Conservation (phyloP, 1,140 invertebrate genomes). For the Ceratina japonica region DNA sequence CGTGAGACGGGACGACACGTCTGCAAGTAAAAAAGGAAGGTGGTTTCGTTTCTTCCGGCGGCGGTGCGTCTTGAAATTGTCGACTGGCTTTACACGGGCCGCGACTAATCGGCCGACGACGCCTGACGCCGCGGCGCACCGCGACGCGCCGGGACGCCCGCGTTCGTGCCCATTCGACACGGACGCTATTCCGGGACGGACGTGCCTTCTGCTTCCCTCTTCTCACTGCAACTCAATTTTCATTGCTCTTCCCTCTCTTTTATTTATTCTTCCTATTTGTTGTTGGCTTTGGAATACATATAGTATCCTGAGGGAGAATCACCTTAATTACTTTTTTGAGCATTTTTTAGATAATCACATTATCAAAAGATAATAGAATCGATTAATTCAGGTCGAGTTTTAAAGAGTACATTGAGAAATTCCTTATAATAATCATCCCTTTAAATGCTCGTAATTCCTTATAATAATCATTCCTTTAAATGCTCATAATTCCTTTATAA, state of each 20-base stretch:
- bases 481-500: too few species aligned
- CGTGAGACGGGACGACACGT: constrained; percentile 40
- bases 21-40: constrained; percentile 15
- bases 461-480: too few species aligned
- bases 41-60: constrained; percentile 52
- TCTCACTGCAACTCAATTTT: constrained; percentile 3
- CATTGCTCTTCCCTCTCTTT: neutral
- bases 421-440: too few species aligned
- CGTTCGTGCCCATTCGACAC: constrained; percentile 70
- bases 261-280: constrained; percentile 32
- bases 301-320: too few species aligned
- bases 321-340: neutral
- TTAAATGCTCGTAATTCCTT: too few species aligned
- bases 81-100: constrained; percentile 48
- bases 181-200: constrained; percentile 68
- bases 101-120: constrained; percentile 73
- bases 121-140: constrained; percentile 67
- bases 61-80: constrained; percentile 45
- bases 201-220: constrained; percentile 11
- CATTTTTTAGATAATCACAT: too few species aligned
- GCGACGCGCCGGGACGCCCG: neutral
- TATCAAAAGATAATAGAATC: too few species aligned
- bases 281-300: neutral
- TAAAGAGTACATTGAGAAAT: too few species aligned
- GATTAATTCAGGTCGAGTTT: too few species aligned